Base-by-base conservation (phyloP, 2,888 invertebrate genomes). In the Drosophila barbarae region DNA sequence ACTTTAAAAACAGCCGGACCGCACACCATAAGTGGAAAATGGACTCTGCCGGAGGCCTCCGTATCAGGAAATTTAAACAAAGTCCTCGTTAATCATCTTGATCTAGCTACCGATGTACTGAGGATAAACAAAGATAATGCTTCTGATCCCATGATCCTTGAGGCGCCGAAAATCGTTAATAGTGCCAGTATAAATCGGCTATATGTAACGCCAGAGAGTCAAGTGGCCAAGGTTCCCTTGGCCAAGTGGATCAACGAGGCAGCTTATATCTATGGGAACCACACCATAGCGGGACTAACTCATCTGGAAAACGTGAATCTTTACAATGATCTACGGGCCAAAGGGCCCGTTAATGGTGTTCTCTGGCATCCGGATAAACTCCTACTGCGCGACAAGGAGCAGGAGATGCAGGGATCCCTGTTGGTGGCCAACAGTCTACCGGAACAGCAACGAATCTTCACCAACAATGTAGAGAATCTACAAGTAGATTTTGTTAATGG, bases 91-190 rank as follows among this genome's bases (percentile, higher is more conserved):
- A 93, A 93, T 76, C 85, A 89, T 65, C 80, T 91, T 44, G 89
- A 91, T 86, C 86, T 93, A 28, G 79, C 87, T 13, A 87, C 87
- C 9, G 92, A 93, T 73, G 87, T 93, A 18, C 88, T 92, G 70
- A 89, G 90, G 18, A 18, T 47, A 7, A 18, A n/a, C 42, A 86
- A 88, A 50, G 50, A 73, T 30, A 68, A 68, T 44, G 18, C 8
- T 9, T 21, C 47, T 6, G 21, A 47, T n/a, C 26, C 13, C 9
- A 82, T 92, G 1, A 90, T 88, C 35, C 52, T 81, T 28, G 28
- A 50, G 9, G 85, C 61, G 6, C 46, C 57, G 3, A 79, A 79
- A 60, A 34, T 5, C 1, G 49, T 72, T 0, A 49, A 84, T 7
- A 85, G 87, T 54, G 81, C 91, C n/a, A 72, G 73, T 18, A 87